A percentile compares a stretch with the other conserved stretches of the same genome.
phyloP scores from a whole-genome alignment of 1,140 invertebrate genomes.

The Pinna nobilis region DNA sequence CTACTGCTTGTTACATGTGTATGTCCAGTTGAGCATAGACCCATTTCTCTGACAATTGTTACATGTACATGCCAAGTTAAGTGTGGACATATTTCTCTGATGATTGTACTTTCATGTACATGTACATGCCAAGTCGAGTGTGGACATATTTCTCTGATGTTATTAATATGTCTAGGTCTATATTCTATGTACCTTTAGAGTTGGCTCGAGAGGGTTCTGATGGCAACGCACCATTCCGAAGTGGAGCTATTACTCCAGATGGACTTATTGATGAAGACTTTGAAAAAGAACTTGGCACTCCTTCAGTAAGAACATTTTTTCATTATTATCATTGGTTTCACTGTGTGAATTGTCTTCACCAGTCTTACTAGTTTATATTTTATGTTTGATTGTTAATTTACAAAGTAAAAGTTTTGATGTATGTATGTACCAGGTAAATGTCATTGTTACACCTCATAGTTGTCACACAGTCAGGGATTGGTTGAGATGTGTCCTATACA shows the following conservation, averaged over 20 bases:
- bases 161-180: background rate
- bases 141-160: background rate
- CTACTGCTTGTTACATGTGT: too few relatives aligned
- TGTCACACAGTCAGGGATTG: too few relatives aligned
- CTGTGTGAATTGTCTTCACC: too few relatives aligned
- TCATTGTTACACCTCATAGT: too few relatives aligned
- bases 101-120: background rate
- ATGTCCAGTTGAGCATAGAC: too few relatives aligned
- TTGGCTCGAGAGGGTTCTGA: slow-evolving; percentile 76
- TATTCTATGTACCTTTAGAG: slow-evolving; percentile 52
- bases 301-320: slow-evolving; percentile 63
- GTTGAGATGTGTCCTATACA: too few relatives aligned
- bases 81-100: background rate
- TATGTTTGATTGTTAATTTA: too few relatives aligned
- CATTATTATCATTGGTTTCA: too few relatives aligned
- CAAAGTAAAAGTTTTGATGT: too few relatives aligned
- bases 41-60: background rate
- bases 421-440: too few relatives aligned
- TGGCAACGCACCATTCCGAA: slow-evolving; percentile 76
- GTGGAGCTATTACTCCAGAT: slow-evolving; percentile 87
- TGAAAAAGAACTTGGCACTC: slow-evolving; percentile 89
- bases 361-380: too few relatives aligned
- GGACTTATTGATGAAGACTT: slow-evolving; percentile 95
- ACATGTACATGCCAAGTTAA: background rate
- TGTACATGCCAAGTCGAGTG: background rate